Base-by-base conservation (phyloP, 2,797 vertebrate species). In the Cyprinodon diabolis region DNA sequence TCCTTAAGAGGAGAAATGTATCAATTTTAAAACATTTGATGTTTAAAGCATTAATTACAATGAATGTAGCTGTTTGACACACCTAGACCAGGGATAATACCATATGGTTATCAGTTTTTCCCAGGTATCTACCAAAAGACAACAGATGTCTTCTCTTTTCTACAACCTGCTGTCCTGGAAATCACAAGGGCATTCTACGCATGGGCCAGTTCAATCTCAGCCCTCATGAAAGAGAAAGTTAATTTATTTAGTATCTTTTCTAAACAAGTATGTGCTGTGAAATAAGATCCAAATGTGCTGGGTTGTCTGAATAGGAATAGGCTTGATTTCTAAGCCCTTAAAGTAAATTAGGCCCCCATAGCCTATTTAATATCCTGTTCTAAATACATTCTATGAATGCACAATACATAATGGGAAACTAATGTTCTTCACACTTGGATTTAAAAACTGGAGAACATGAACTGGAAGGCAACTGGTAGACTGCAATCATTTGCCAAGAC, bases 11-110 rank as follows among this genome's bases (percentile, higher is more conserved):
- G 81, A 83, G 75, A 90, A 85, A 85, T 78, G 62, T 72, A 76
- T 60, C 86, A 19, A 17, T 85, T 88, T 87, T 90, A 92, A 84
- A 74, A 66, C 66, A 72, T 68, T 68, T 81, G 86, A 92, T 86
- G 88, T 77, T 80, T 52, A 6, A 83, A 71, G 80, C 75, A 82
- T 68, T 69, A 37, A 2, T 48, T 60, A 43, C 40, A 43, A 58
- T 70, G 68, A 65, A 47, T 77, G 21, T 1, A 67, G 73, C n/a
- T 75, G 77, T 65, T 30, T 0, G 52, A 72, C 71, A 70, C 86
- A 91, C 85, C 85, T 90, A 76, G 72, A 79, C 85, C 12, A 45
- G 65, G 71, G 76, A 65, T 69, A 72, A 89, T 81, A 70, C 65
- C 21, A 23, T 63, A 49, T 76, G 81, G 86, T 79, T 81, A 84